Percentiles rank a stretch among this genome's conserved stretches.
These are phyloP conservation scores for Eueides isabella DNA, from an alignment of 1,140 invertebrate genomes.

Conservation along the genomic window DNA sequence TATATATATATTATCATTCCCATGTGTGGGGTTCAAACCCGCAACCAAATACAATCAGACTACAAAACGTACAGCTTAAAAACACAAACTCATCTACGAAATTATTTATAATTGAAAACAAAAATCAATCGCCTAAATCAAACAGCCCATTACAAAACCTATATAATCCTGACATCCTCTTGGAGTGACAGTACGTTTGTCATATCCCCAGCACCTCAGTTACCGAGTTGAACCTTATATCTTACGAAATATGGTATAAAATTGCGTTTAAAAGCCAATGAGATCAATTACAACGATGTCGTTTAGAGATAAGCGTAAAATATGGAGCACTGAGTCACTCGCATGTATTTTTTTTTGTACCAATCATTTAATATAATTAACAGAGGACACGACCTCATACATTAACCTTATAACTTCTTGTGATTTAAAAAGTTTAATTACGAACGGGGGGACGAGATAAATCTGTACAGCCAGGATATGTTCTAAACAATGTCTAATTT, in stretches of 20 bases:
- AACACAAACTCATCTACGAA: too few relatives aligned
- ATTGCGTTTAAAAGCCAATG: constrained; percentile 23
- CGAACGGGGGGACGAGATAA: not conserved
- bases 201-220: not conserved
- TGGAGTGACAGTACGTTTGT: constrained; percentile 13
- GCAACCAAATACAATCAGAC: too few relatives aligned
- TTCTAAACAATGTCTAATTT: too few relatives aligned
- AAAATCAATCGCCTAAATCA: constrained; percentile 4
- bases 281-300: constrained; percentile 45
- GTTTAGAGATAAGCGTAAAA: constrained; percentile 42
- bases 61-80: too few relatives aligned
- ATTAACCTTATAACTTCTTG: constrained; percentile 15
- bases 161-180: constrained; percentile 4
- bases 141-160: not conserved
- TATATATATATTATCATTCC: too few relatives aligned
- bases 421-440: constrained; percentile 25
- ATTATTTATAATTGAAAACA: too few relatives aligned
- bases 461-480: not conserved
- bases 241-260: not conserved
- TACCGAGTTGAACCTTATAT: not conserved
- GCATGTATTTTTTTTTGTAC: constrained; percentile 17
- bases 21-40: too few relatives aligned
- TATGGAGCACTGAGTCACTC: constrained; percentile 36
- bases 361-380: constrained; percentile 29
- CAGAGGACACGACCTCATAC: constrained; percentile 21